A percentile compares a stretch with the other conserved stretches of the same genome.
These are phyloP conservation scores for Acronicta alni DNA, from an alignment of 2,888 invertebrate genomes.

Conservation along the genomic window DNA sequence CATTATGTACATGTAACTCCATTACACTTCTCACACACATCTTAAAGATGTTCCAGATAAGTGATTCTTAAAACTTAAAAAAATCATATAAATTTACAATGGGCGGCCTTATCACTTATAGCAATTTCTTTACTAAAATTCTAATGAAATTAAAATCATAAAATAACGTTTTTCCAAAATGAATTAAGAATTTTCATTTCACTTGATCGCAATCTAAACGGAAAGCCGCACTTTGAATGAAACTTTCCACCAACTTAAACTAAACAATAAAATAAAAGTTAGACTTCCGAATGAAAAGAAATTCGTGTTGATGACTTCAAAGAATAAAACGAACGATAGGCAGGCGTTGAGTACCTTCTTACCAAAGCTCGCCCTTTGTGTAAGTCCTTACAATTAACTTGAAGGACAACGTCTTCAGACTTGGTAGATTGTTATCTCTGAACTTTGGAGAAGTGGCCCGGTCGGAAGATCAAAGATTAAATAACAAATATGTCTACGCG, in stretches of 20 bases:
- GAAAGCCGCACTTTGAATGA: slow-evolving; percentile 20
- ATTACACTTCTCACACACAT: too few species aligned
- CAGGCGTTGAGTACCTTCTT: slow-evolving; percentile 65
- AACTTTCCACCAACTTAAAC: slow-evolving; percentile 50
- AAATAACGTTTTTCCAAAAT: slow-evolving; percentile 21
- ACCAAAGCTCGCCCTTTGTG: slow-evolving; percentile 63
- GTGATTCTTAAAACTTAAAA: too few species aligned
- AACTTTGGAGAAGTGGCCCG: slow-evolving; percentile 63
- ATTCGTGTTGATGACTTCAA: slow-evolving; percentile 60
- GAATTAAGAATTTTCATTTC: slow-evolving; percentile 29
- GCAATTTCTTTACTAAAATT: slow-evolving; percentile 9
- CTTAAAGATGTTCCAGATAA: too few species aligned
- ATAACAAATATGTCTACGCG: slow-evolving; percentile 52
- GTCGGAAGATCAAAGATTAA: slow-evolving; percentile 65
- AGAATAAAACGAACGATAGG: slow-evolving; percentile 59
- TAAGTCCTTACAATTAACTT: slow-evolving; percentile 71
- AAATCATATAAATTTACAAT: too few species aligned
- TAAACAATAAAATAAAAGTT: slow-evolving; percentile 61
- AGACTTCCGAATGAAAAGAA: slow-evolving; percentile 60
- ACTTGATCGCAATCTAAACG: slow-evolving; percentile 23
- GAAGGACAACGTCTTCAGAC: slow-evolving; percentile 65
- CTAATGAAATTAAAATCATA: slow-evolving; percentile 30
- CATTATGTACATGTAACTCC: too few species aligned
- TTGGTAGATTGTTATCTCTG: slow-evolving; percentile 67
- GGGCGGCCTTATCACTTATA: not conserved